Conservation (phyloP, 1,140 invertebrate genomes). For the Cotesia chilonis region DNA sequence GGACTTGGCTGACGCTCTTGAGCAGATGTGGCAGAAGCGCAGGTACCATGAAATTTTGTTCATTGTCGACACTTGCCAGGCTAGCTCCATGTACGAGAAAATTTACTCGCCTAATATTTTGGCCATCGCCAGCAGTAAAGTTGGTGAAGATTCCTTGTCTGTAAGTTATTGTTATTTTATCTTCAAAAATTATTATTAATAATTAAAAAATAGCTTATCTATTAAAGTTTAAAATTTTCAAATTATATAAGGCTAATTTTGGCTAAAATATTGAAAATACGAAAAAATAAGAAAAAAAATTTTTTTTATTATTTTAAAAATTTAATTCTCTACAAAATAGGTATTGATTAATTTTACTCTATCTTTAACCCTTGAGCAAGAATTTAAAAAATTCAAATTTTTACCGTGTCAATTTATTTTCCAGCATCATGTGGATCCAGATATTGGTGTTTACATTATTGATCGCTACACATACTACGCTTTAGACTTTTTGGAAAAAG, state of each 20-base stretch:
- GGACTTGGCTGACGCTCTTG: constrained; percentile 96
- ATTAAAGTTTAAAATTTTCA: too few species aligned
- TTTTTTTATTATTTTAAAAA: too few species aligned
- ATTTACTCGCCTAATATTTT: constrained; percentile 99
- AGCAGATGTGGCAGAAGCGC: constrained; percentile 99
- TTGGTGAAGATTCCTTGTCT: constrained; percentile 97
- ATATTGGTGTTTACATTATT: constrained; percentile 99
- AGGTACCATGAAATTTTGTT: constrained; percentile 99
- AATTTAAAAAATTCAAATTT: background rate
- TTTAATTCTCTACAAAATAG: too few species aligned
- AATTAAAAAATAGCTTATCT: too few species aligned
- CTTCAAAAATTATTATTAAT: too few species aligned
- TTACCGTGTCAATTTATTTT: constrained; percentile 41
- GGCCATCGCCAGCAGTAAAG: constrained; percentile 94
- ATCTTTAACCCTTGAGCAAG: background rate
- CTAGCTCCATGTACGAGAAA: constrained; percentile 97
- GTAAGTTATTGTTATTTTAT: constrained; percentile 68
- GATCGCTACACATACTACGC: constrained; percentile 99
- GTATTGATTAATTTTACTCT: too few species aligned
- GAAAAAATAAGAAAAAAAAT: too few species aligned
- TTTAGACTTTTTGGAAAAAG: constrained; percentile 93
- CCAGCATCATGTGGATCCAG: constrained; percentile 96
- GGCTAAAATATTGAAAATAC: too few species aligned
- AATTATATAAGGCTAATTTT: too few species aligned
- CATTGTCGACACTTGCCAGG: constrained; percentile 99